Evolutionary conservation across 2,797 vertebrate genomes (phyloP).

Genomic region (Atherinosoma microstoma): DNA sequence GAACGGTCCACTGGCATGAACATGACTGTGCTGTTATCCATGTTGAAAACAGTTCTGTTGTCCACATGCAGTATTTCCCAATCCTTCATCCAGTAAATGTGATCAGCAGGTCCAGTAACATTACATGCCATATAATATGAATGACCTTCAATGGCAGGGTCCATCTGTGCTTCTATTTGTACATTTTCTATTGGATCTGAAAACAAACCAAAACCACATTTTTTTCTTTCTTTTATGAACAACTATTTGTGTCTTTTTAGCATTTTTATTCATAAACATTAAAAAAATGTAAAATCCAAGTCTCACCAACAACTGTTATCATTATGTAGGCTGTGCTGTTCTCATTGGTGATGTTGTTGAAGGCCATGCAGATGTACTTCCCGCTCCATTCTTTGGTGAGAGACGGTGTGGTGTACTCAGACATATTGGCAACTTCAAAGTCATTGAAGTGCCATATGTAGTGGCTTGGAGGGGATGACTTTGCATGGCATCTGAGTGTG

Average conservation of each 20-base stretch:
- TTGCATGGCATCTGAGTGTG: conserved; percentile 50
- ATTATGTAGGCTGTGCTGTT: conserved; percentile 40
- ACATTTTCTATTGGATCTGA: conserved; percentile 55
- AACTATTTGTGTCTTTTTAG: too few species aligned
- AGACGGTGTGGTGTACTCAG: conserved; percentile 39
- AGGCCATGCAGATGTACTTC: conserved; percentile 65
- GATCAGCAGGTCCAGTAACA: conserved; percentile 43
- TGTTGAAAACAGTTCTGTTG: conserved; percentile 23
- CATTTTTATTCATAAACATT: too few species aligned
- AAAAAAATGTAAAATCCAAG: not conserved
- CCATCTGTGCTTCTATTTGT: conserved; percentile 12
- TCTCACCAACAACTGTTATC: conserved; percentile 66
- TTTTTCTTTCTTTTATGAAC: too few species aligned
- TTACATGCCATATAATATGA: conserved; percentile 59
- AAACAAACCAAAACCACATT: conserved; percentile 10
- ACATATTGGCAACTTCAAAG: conserved; percentile 29
- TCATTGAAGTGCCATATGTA: conserved; percentile 62
- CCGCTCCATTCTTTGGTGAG: conserved; percentile 41
- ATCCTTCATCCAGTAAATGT: conserved; percentile 72
- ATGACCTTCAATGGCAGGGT: conserved; percentile 40
- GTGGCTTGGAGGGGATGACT: conserved; percentile 60
- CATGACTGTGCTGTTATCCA: conserved; percentile 52
- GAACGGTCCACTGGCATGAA: conserved; percentile 37
- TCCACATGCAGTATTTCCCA: conserved; percentile 7
- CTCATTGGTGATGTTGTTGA: conserved; percentile 62